Evolutionary conservation across 2,113 vertebrate genomes (phyloP).

Genomic region (Stercorarius parasiticus): DNA sequence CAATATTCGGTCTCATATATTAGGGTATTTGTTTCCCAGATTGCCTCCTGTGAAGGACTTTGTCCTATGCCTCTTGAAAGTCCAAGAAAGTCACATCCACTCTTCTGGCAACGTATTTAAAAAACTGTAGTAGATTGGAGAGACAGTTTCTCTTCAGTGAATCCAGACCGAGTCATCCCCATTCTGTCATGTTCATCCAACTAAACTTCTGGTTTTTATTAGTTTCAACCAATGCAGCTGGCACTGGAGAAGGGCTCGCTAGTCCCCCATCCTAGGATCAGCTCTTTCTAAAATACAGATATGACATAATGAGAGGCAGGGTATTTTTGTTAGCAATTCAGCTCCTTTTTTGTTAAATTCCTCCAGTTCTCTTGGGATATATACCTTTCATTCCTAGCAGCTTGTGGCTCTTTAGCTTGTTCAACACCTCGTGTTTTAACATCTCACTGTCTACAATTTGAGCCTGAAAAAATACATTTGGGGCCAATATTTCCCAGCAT

Average conservation of each 20-base stretch:
- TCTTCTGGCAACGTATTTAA: background rate
- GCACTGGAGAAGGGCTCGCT: background rate
- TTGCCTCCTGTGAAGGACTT: conserved; percentile 50
- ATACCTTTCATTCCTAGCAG: conserved; percentile 38
- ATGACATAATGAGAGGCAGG: background rate
- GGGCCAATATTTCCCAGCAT: conserved; percentile 29
- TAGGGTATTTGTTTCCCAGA: conserved; percentile 49
- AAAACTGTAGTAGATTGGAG: conserved; percentile 8
- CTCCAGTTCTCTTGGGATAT: background rate
- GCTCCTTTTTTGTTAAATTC: conserved; percentile 32
- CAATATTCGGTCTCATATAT: background rate
- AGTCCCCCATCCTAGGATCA: background rate
- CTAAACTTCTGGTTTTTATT: conserved; percentile 61
- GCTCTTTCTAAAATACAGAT: conserved; percentile 15
- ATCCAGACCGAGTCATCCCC: conserved; percentile 9
- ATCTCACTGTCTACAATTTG: background rate
- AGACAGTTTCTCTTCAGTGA: conserved; percentile 42
- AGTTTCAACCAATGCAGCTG: conserved; percentile 32
- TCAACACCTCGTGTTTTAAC: conserved; percentile 50
- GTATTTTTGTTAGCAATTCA: conserved; percentile 20
- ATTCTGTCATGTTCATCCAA: conserved; percentile 58
- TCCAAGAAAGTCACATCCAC: conserved; percentile 34
- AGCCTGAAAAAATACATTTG: conserved; percentile 50
- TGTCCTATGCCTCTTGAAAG: conserved; percentile 22
- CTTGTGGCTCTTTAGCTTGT: conserved; percentile 15